phyloP scores from a whole-genome alignment of 92 coral and sea anemone species.

The Epizoanthus scotinus region DNA sequence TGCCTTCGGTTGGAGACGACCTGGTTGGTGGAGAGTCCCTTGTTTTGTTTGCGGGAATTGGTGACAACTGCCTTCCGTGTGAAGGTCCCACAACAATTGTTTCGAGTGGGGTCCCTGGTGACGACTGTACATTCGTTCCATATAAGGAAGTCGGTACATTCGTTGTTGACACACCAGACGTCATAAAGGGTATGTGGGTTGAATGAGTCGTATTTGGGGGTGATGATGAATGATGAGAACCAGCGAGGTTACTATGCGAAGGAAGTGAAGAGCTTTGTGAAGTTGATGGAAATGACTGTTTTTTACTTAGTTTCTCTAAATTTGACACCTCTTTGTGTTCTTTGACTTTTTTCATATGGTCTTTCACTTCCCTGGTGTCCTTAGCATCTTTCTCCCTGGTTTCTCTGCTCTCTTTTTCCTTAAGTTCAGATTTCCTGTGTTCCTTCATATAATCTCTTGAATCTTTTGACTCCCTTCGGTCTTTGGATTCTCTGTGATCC shows the following conservation, averaged over 20 bases:
- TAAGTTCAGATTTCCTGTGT: conserved; percentile 27
- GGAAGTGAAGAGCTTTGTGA: conserved; percentile 68
- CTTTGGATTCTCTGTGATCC: conserved; percentile 38
- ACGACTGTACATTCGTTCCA: conserved; percentile 57
- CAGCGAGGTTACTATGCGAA: conserved; percentile 47
- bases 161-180: conserved; percentile 61
- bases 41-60: conserved; percentile 70
- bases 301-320: conserved; percentile 73
- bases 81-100: conserved; percentile 63
- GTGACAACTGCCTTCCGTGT: conserved; percentile 83
- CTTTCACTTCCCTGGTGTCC: conserved; percentile 71
- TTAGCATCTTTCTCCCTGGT: conserved; percentile 61
- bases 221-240: conserved; percentile 32
- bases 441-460: conserved; percentile 40
- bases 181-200: conserved; percentile 52
- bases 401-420: conserved; percentile 66
- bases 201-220: conserved; percentile 53
- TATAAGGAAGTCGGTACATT: conserved; percentile 68
- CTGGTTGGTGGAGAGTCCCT: conserved; percentile 64
- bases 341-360: conserved; percentile 48
- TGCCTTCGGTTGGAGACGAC: conserved; percentile 50
- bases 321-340: conserved; percentile 72
- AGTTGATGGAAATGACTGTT: conserved; percentile 68
- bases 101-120: conserved; percentile 73
- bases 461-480: conserved; percentile 35